Conservation (phyloP, 2,113 vertebrate genomes). For the Aegotheles bennettii region DNA sequence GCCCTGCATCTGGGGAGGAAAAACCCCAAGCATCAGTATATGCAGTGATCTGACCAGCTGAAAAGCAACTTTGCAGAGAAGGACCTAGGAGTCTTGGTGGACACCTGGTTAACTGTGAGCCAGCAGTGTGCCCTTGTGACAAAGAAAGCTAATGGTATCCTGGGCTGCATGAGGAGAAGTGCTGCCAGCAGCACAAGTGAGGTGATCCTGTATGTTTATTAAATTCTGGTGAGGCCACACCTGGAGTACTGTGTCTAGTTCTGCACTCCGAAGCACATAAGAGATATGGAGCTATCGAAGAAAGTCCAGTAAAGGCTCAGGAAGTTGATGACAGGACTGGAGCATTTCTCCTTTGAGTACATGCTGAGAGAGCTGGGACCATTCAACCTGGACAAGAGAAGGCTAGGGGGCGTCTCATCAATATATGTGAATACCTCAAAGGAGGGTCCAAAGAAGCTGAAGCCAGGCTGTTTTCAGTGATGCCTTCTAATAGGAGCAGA, state of each 20-base stretch:
- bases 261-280: background rate
- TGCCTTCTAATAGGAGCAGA: background rate
- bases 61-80: background rate
- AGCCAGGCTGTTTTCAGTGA: background rate
- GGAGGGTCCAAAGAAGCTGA: background rate
- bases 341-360: background rate
- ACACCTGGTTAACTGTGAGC: background rate
- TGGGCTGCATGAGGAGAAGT: background rate
- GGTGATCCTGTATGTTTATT: background rate
- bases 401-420: background rate
- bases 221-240: background rate
- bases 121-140: background rate
- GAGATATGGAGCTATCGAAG: background rate
- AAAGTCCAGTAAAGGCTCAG: background rate
- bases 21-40: background rate
- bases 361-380: background rate
- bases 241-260: background rate
- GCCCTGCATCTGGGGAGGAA: rapidly evolving
- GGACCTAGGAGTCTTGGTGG: background rate
- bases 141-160: background rate
- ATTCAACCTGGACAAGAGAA: background rate
- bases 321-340: background rate
- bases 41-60: background rate
- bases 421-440: background rate
- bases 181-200: background rate